Evolutionary conservation across 64 coral and sea anemone species (phyloP).

Genomic region (Astreopora myriophthalma): DNA sequence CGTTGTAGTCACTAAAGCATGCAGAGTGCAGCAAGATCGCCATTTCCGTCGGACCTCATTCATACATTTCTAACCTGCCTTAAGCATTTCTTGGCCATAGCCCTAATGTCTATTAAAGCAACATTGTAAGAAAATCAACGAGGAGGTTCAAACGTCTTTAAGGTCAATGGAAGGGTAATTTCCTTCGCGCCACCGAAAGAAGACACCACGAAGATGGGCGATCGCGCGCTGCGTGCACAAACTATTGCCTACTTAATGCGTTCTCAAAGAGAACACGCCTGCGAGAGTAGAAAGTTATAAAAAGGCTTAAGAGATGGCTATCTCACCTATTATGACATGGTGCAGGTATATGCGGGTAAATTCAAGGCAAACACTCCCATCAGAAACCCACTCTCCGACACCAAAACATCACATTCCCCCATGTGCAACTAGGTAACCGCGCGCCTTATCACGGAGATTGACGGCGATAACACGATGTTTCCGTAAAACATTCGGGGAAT

Average conservation of each 20-base stretch:
- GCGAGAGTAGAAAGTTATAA: not conserved
- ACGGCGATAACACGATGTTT: not conserved
- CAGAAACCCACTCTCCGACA: not conserved
- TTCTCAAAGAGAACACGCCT: not conserved
- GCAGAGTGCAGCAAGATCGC: not conserved
- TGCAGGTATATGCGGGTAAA: not conserved
- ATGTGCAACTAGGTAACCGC: constrained; percentile 30
- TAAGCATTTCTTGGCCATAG: no score
- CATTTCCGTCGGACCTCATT: not conserved
- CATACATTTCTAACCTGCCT: not conserved
- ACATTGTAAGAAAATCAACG: no score
- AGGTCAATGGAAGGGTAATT: not conserved
- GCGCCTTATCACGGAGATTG: not conserved
- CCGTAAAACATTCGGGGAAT: not conserved
- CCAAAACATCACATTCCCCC: not conserved
- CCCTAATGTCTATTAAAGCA: no score
- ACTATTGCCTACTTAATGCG: not conserved
- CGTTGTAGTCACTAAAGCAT: not conserved
- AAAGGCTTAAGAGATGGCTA: not conserved
- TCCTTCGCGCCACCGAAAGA: not conserved
- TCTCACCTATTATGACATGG: not conserved
- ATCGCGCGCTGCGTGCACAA: not conserved
- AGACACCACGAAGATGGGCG: not conserved
- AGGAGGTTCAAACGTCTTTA: not conserved
- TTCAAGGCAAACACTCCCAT: not conserved